Conservation (phyloP, 2,797 vertebrate genomes). For the Sebastes iracundus region DNA sequence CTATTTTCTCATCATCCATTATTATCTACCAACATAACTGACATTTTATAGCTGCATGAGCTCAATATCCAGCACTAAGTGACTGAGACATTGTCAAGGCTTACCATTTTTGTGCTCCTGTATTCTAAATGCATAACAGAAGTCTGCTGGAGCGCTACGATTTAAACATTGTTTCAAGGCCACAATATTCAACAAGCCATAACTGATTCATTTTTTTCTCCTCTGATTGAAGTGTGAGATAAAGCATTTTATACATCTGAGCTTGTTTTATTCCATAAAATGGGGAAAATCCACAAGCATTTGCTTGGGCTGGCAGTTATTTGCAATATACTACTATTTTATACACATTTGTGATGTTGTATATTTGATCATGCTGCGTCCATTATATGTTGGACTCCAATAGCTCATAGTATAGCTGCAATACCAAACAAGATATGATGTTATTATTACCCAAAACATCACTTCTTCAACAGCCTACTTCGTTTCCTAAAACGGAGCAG, state of each 20-base stretch:
- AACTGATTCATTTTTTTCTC: neutral
- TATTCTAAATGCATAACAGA: conserved; percentile 18
- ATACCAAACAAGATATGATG: neutral
- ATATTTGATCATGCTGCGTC: neutral
- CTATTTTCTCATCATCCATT: conserved; percentile 34
- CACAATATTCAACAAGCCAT: conserved; percentile 14
- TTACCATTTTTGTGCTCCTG: neutral
- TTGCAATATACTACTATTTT: neutral
- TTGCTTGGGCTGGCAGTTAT: neutral
- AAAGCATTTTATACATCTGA: neutral
- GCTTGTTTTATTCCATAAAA: neutral
- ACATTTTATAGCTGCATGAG: conserved; percentile 27
- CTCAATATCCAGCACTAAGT: conserved; percentile 20
- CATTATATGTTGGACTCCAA: neutral
- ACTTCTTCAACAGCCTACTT: neutral
- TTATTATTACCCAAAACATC: neutral
- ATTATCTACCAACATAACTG: conserved; percentile 27
- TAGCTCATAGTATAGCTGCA: neutral
- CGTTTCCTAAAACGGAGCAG: conserved; percentile 5
- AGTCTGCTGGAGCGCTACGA: neutral
- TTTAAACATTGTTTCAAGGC: conserved; percentile 25
- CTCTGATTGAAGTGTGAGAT: conserved; percentile 14
- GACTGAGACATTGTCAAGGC: neutral
- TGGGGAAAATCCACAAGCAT: neutral
- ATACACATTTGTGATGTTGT: neutral